These are phyloP conservation scores for Sphyrna mokarran DNA, from an alignment of 2,113 vertebrate genomes.

Conservation along the genomic window DNA sequence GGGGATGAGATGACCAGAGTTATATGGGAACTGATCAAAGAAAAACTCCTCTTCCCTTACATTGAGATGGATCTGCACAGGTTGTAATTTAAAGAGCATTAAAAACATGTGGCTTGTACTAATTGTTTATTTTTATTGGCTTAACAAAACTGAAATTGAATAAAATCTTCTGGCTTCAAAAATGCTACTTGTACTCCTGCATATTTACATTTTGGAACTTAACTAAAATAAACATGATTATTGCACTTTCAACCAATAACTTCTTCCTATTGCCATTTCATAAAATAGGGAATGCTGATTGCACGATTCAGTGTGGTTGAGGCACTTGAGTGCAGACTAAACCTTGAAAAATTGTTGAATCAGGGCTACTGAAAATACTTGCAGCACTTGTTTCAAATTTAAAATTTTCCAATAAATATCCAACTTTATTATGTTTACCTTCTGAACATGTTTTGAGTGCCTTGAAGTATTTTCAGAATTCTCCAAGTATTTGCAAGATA, in stretches of 20 bases:
- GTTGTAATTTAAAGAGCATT: conserved; percentile 52
- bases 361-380: neutral
- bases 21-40: conserved; percentile 97
- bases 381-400: neutral
- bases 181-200: neutral
- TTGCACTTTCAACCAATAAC: neutral
- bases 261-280: neutral
- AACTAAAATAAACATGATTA: neutral
- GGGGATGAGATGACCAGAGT: conserved; percentile 97
- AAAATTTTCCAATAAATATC: neutral
- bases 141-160: neutral
- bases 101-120: neutral
- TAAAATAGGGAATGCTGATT: neutral
- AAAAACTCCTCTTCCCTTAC: conserved; percentile 91
- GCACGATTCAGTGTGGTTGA: neutral
- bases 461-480: neutral
- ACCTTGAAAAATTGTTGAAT: neutral
- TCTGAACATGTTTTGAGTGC: neutral
- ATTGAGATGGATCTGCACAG: conserved; percentile 90
- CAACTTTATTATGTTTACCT: neutral
- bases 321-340: neutral
- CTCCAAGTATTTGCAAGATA: neutral
- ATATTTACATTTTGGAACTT: neutral
- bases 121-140: neutral
- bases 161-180: neutral